Evolutionary conservation across 2,888 invertebrate genomes (phyloP).

Genomic region (Drosophila incognita): DNA sequence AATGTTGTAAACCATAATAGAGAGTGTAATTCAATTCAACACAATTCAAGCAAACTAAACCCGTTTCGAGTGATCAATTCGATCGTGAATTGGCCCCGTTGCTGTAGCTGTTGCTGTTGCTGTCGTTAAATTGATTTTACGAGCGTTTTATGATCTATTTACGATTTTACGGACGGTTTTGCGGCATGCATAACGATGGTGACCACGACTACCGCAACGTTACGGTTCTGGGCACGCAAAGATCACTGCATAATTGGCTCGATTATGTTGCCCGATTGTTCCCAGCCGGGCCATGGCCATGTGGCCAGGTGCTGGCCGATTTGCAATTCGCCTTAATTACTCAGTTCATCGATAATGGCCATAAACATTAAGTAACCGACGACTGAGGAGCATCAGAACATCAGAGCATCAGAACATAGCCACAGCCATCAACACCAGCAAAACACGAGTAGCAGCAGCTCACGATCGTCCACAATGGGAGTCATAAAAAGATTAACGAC

Average conservation of each 20-base stretch:
- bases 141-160: conserved; percentile 84
- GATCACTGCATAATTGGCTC: conserved; percentile 54
- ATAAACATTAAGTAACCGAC: conserved; percentile 42
- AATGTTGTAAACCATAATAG: conserved; percentile 29
- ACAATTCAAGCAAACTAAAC: conserved; percentile 6
- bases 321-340: conserved; percentile 55
- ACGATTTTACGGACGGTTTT: conserved; percentile 81
- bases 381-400: not conserved
- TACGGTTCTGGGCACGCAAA: conserved; percentile 26
- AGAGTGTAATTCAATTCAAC: conserved; percentile 14
- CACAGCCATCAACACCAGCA: conserved; percentile 21
- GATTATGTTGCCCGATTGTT: conserved; percentile 50
- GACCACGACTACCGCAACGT: conserved; percentile 52
- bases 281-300: conserved; percentile 11
- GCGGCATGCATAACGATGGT: conserved; percentile 69
- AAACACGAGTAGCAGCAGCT: conserved; percentile 53
- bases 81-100: conserved; percentile 12
- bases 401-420: not conserved
- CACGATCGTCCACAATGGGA: conserved; percentile 50
- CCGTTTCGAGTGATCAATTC: conserved; percentile 43
- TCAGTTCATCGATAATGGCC: conserved; percentile 57
- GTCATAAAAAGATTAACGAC: conserved; percentile 61
- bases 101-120: conserved; percentile 52
- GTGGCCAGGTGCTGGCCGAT: conserved; percentile 12
- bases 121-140: conserved; percentile 82